These are phyloP conservation scores for Setophaga kirtlandii DNA, from an alignment of 2,113 vertebrate species.

Conservation along the genomic window DNA sequence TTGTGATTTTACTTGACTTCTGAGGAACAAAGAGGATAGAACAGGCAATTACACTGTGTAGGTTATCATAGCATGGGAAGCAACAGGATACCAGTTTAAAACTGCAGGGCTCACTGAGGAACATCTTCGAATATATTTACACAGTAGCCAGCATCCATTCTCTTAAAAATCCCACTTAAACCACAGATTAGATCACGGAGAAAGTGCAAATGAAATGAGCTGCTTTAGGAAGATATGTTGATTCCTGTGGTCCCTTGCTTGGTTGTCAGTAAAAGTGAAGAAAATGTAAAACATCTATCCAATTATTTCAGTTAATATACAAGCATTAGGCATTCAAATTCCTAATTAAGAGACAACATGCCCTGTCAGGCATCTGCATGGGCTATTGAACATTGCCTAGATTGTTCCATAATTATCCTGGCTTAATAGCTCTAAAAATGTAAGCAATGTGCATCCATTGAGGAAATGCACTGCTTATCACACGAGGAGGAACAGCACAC, in stretches of 20 bases:
- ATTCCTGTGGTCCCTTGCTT: constrained; percentile 73
- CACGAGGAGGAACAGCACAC: constrained; percentile 42
- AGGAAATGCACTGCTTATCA: constrained; percentile 68
- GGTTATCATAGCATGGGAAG: background rate
- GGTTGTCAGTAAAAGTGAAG: constrained; percentile 75
- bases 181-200: constrained; percentile 59
- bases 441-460: constrained; percentile 73
- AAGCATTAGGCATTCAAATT: constrained; percentile 87
- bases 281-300: constrained; percentile 84
- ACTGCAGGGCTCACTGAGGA: background rate
- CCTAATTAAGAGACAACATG: constrained; percentile 94
- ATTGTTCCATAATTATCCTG: constrained; percentile 84
- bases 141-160: background rate
- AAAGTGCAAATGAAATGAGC: constrained; percentile 72
- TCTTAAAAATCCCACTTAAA: constrained; percentile 40
- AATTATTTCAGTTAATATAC: constrained; percentile 91
- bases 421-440: constrained; percentile 83
- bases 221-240: constrained; percentile 56
- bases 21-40: background rate
- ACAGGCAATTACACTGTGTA: background rate
- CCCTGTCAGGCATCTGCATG: constrained; percentile 86
- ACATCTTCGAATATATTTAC: background rate
- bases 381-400: constrained; percentile 87
- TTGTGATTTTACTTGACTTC: background rate
- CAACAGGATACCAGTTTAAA: background rate